phyloP scores from a whole-genome alignment of 2,888 invertebrate species.

The Ganaspis brasiliensis region DNA sequence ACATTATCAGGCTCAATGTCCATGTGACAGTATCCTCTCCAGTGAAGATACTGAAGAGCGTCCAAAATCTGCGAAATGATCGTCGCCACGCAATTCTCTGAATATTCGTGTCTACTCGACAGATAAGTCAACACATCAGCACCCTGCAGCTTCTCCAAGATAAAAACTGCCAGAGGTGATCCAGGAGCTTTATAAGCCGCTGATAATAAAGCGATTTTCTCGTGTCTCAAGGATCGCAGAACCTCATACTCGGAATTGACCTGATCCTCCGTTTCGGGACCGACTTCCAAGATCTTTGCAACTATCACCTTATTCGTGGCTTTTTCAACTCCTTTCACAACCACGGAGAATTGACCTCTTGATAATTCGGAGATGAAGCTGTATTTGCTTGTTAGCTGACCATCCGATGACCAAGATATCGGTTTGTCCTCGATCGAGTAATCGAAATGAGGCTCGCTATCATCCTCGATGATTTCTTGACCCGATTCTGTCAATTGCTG shows the following conservation, averaged over 20 bases:
- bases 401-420: constrained; percentile 87
- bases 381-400: constrained; percentile 88
- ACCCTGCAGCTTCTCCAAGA: constrained; percentile 93
- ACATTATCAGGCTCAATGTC: constrained; percentile 97
- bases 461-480: constrained; percentile 85
- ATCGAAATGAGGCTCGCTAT: constrained; percentile 85
- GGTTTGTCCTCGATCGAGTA: constrained; percentile 89
- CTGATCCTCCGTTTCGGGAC: constrained; percentile 83
- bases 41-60: constrained; percentile 96
- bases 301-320: constrained; percentile 89
- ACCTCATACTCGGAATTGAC: constrained; percentile 90
- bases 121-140: constrained; percentile 95
- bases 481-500: constrained; percentile 94
- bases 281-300: constrained; percentile 90
- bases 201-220: constrained; percentile 90
- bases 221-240: constrained; percentile 91
- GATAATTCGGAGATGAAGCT: constrained; percentile 93
- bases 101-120: constrained; percentile 93
- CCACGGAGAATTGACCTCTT: constrained; percentile 93
- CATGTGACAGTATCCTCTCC: constrained; percentile 94
- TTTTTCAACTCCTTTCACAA: constrained; percentile 91
- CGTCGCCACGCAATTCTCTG: constrained; percentile 94
- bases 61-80: constrained; percentile 94
- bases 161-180: constrained; percentile 86
- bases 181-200: constrained; percentile 88